Evolutionary conservation across 2,797 vertebrate species (phyloP).

Genomic region (Mallotus villosus): DNA sequence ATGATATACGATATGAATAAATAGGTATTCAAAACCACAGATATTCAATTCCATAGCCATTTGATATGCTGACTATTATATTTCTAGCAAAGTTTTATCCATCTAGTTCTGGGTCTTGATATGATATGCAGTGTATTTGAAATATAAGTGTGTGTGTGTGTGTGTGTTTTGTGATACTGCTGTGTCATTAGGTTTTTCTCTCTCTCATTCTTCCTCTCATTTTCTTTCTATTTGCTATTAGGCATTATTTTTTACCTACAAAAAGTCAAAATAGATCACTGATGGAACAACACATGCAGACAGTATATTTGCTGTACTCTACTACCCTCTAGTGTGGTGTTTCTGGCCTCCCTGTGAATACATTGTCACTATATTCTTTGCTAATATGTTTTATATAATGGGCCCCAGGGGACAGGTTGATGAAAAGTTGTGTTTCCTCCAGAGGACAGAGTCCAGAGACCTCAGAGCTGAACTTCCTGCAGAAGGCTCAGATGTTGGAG

Average conservation of each 20-base stretch:
- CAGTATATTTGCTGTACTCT: constrained; percentile 25
- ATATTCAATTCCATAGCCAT: constrained; percentile 24
- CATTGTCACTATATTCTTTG: neutral
- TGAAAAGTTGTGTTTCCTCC: constrained; percentile 18
- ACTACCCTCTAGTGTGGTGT: constrained; percentile 64
- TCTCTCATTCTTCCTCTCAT: neutral
- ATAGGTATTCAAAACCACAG: constrained; percentile 14
- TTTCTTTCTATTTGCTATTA: neutral
- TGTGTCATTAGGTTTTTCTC: neutral
- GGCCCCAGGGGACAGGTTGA: neutral
- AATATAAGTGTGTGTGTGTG: constrained; percentile 2
- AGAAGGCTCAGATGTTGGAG: constrained; percentile 95
- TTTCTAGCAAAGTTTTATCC: neutral
- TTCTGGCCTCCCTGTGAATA: neutral
- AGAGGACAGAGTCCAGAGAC: constrained; percentile 91
- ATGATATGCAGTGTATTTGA: constrained; percentile 1
- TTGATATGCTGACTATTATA: constrained; percentile 14
- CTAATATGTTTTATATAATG: neutral
- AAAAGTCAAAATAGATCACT: no score
- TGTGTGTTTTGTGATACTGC: constrained; percentile 5
- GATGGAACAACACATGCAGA: neutral
- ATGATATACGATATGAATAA: constrained; percentile 10
- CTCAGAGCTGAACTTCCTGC: constrained; percentile 93
- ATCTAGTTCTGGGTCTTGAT: neutral
- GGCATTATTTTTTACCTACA: neutral